phyloP scores from a whole-genome alignment of 2,888 invertebrate genomes.

The Flexamia atlantica region DNA sequence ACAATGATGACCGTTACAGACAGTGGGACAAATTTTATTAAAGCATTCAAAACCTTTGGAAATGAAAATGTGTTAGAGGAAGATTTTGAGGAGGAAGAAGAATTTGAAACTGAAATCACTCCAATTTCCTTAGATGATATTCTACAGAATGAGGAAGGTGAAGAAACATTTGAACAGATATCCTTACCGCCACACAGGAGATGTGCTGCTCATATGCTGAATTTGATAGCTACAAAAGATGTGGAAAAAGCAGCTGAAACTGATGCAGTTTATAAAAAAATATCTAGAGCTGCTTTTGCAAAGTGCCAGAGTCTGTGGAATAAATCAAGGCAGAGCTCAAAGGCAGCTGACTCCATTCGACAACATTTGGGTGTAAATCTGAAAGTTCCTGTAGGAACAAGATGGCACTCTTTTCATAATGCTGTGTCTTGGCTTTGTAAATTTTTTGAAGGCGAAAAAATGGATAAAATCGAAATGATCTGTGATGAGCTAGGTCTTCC shows the following conservation, averaged over 20 bases:
- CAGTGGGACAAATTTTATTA: conserved; percentile 1
- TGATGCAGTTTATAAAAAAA: conserved; percentile 2
- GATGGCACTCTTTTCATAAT: conserved; percentile 15
- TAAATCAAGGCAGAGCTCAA: conserved; percentile 11
- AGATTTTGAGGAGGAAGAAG: too few species aligned
- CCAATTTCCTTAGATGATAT: too few species aligned
- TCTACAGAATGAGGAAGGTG: too few species aligned
- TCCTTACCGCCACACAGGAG: too few species aligned
- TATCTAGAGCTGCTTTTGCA: not conserved
- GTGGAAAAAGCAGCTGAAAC: not conserved
- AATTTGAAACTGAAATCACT: too few species aligned
- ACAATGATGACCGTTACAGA: not conserved
- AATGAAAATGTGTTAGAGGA: too few species aligned
- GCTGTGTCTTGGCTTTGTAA: not conserved
- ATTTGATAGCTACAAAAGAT: not conserved
- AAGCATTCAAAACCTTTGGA: not conserved
- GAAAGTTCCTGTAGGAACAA: not conserved
- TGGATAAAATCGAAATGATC: not conserved
- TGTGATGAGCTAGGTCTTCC: conserved; percentile 3
- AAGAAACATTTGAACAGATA: too few species aligned
- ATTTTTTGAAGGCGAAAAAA: not conserved
- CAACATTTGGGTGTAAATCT: conserved; percentile 6
- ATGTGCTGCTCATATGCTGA: too few species aligned
- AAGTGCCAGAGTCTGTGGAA: conserved; percentile 4
- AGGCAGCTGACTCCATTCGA: not conserved